Evolutionary conservation across 1,140 invertebrate species (phyloP).

Genomic region (Belonocnema kinseyi): DNA sequence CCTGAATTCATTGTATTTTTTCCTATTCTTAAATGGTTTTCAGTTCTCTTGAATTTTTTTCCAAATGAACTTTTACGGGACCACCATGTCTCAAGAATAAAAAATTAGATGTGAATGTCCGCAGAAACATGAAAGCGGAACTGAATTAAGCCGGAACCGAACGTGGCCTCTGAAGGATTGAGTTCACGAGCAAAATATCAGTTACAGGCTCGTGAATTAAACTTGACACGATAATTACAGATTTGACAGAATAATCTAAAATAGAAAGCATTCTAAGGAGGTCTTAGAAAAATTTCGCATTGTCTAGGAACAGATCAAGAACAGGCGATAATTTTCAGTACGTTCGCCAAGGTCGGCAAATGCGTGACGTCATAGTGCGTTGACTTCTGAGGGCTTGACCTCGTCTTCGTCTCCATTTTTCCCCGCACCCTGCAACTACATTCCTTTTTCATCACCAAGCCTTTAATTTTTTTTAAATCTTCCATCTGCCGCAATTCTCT

Average conservation of each 20-base stretch:
- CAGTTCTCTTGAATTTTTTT: no score
- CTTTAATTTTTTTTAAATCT: neutral
- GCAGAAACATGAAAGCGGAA: slow-evolving; percentile 28
- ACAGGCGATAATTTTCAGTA: slow-evolving; percentile 52
- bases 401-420: slow-evolving; percentile 56
- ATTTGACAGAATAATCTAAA: neutral
- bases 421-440: slow-evolving; percentile 24
- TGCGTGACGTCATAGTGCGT: slow-evolving; percentile 68
- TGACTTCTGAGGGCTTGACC: slow-evolving; percentile 69
- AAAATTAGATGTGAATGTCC: neutral
- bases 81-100: neutral
- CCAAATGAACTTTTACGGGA: neutral
- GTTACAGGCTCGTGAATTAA: slow-evolving; percentile 3
- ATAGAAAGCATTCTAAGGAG: neutral
- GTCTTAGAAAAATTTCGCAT: neutral
- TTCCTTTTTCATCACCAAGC: slow-evolving; percentile 8
- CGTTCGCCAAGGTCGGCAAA: slow-evolving; percentile 68
- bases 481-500: slow-evolving; percentile 18
- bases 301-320: slow-evolving; percentile 25
- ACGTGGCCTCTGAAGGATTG: slow-evolving; percentile 23
- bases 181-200: slow-evolving; percentile 26
- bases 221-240: slow-evolving; percentile 12
- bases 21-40: no score
- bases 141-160: slow-evolving; percentile 27
- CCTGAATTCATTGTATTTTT: no score